phyloP scores from a whole-genome alignment of 2,888 invertebrate species.

The Gari tellinella region DNA sequence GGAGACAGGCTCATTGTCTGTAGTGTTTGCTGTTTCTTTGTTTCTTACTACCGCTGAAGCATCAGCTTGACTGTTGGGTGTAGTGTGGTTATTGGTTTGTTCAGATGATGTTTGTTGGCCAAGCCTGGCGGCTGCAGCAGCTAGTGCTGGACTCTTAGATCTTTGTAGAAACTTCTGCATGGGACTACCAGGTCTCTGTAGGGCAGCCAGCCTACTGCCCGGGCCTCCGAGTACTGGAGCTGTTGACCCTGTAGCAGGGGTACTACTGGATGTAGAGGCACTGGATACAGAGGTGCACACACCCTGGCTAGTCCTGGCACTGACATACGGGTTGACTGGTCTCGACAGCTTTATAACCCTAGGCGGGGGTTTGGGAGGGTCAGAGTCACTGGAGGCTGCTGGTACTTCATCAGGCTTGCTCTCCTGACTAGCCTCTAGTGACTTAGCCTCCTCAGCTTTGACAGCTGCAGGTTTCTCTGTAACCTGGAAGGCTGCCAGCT shows the following conservation, averaged over 20 bases:
- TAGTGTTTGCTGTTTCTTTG: background rate
- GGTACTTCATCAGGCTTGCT: background rate
- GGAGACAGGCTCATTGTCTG: background rate
- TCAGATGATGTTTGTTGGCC: too few species aligned
- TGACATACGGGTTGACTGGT: conserved; percentile 38
- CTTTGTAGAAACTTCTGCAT: conserved; percentile 51
- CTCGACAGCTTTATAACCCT: conserved; percentile 52
- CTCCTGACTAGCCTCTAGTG: conserved; percentile 3
- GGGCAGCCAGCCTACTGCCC: conserved; percentile 56
- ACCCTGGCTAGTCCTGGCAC: conserved; percentile 16
- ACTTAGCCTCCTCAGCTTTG: conserved; percentile 16
- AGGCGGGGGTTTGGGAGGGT: conserved; percentile 34
- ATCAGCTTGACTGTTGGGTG: background rate
- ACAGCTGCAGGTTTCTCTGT: conserved; percentile 32
- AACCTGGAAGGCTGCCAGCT: conserved; percentile 62
- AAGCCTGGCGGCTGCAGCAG: conserved; percentile 32
- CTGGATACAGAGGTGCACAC: conserved; percentile 3
- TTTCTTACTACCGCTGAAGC: background rate
- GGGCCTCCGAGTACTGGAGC: conserved; percentile 28
- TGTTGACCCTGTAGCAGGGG: conserved; percentile 6
- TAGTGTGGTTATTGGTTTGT: too few species aligned
- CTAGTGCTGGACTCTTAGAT: conserved; percentile 53
- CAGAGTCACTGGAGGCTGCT: conserved; percentile 4
- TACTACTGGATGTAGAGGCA: conserved; percentile 5
- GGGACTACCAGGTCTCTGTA: conserved; percentile 61